Conservation (phyloP, 2,797 vertebrate genomes). For the Cyclopterus lumpus region DNA sequence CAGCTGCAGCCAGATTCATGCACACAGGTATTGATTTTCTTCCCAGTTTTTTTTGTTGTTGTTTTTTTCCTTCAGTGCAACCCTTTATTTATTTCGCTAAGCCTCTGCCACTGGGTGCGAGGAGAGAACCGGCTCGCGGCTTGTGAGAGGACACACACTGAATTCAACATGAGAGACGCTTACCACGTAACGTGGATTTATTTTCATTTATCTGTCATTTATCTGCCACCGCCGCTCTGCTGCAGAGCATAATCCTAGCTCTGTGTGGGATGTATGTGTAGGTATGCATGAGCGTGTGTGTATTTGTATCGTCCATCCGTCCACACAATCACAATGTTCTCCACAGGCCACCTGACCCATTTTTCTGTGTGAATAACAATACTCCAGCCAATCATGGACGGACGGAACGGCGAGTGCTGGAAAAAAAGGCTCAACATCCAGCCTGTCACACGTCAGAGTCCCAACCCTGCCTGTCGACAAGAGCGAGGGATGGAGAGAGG, state of each 20-base stretch:
- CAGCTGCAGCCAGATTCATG: constrained; percentile 92
- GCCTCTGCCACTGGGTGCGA: constrained; percentile 75
- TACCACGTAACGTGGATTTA: constrained; percentile 60
- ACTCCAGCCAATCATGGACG: constrained; percentile 74
- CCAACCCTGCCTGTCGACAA: constrained; percentile 76
- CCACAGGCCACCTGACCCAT: constrained; percentile 82
- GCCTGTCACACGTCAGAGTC: constrained; percentile 70
- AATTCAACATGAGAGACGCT: constrained; percentile 54
- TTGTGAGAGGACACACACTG: constrained; percentile 55
- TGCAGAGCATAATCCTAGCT: constrained; percentile 54
- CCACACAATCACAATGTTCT: constrained; percentile 75
- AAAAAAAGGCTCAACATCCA: constrained; percentile 72
- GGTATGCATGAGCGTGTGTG: constrained; percentile 47
- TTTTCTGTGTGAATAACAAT: constrained; percentile 81
- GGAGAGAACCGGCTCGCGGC: constrained; percentile 57
- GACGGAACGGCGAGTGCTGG: constrained; percentile 64
- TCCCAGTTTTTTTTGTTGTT: constrained; percentile 50
- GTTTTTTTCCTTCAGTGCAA: constrained; percentile 57
- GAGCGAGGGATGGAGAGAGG: constrained; percentile 48
- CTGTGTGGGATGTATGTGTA: constrained; percentile 58
- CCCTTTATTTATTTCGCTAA: constrained; percentile 82
- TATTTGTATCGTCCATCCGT: constrained; percentile 57
- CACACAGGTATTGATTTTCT: constrained; percentile 92
- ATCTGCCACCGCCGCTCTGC: constrained; percentile 56
- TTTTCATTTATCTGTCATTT: constrained; percentile 68